phyloP scores from a whole-genome alignment of 2,113 vertebrate genomes.

The Notarius quadriscutis region DNA sequence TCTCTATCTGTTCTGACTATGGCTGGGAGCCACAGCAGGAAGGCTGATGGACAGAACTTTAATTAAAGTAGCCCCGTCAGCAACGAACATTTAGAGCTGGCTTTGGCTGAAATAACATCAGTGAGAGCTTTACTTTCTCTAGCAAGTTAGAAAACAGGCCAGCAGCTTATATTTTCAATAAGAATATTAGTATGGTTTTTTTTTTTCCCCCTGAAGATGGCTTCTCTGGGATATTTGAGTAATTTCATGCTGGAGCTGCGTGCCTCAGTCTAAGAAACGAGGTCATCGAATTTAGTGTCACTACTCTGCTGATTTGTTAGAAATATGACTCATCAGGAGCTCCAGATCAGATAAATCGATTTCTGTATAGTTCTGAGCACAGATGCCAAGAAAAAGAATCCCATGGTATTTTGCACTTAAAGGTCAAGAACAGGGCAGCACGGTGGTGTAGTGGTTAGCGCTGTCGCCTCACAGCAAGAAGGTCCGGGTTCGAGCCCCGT shows the following conservation, averaged over 20 bases:
- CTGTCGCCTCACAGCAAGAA: no score
- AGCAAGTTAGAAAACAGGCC: slow-evolving; percentile 17
- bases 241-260: slow-evolving; percentile 17
- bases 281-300: background rate
- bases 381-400: background rate
- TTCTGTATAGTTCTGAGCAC: background rate
- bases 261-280: background rate
- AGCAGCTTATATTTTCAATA: slow-evolving; percentile 30
- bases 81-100: slow-evolving; percentile 40
- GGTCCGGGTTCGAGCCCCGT: no score
- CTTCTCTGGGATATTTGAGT: slow-evolving; percentile 20
- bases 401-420: background rate
- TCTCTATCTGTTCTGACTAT: slow-evolving; percentile 54
- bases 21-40: slow-evolving; percentile 45
- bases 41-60: slow-evolving; percentile 61
- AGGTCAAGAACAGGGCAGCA: background rate
- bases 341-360: background rate
- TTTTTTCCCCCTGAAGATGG: background rate
- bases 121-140: slow-evolving; percentile 10
- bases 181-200: background rate
- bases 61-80: slow-evolving; percentile 61
- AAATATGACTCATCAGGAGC: background rate
- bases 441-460: no score
- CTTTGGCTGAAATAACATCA: slow-evolving; percentile 6
- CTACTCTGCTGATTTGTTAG: background rate